Percentiles rank a stretch among this genome's conserved stretches.
phyloP scores from a whole-genome alignment of 2,797 vertebrate genomes.

The Falco columbarius region DNA sequence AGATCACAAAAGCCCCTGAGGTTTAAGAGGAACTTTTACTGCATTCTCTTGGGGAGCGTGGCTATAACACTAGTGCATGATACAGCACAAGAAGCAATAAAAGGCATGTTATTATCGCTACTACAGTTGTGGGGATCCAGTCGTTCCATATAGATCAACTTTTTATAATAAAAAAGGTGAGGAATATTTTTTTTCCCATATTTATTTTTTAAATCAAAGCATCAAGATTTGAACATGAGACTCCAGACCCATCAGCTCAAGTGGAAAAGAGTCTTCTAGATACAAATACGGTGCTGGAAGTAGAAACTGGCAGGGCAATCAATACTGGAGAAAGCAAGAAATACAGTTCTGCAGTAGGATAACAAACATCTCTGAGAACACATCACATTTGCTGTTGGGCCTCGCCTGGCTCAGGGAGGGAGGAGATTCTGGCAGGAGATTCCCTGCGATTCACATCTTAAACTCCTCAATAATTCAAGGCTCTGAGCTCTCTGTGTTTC shows the following conservation, averaged over 20 bases:
- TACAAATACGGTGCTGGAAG: neutral
- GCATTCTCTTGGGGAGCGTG: neutral
- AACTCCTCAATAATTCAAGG: neutral
- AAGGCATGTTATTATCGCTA: neutral
- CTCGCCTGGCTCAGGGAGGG: neutral
- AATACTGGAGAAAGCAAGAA: neutral
- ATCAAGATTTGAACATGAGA: neutral
- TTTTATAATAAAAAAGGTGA: neutral
- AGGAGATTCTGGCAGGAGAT: neutral
- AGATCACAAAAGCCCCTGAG: neutral
- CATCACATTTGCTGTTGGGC: fast-evolving
- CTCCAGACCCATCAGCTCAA: neutral
- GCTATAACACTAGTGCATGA: neutral
- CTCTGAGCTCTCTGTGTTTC: neutral
- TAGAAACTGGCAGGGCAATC: neutral
- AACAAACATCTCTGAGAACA: neutral
- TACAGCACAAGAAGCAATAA: neutral
- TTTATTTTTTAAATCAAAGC: constrained; percentile 20
- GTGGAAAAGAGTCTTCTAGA: neutral
- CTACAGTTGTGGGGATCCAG: neutral
- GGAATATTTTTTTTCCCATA: neutral
- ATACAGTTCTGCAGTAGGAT: neutral
- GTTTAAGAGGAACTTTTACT: neutral
- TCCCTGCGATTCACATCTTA: neutral
- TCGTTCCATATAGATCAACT: neutral